Base-by-base conservation (phyloP, 2,888 invertebrate species). In the Ennomos erosarius region DNA sequence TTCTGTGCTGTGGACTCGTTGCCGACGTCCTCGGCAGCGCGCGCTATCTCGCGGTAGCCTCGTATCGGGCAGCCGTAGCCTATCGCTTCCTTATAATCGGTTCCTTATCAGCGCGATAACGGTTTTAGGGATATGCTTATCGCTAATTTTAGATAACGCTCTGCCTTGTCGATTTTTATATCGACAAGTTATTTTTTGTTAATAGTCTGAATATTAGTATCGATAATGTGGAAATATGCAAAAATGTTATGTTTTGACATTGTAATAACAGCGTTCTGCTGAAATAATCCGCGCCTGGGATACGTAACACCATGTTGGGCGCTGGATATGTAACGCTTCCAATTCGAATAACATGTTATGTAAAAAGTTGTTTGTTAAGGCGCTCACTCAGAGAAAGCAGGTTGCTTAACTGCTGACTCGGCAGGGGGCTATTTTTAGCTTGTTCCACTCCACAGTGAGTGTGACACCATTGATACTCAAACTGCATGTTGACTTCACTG, bases 321-420 rank as follows among this genome's bases (percentile, higher is more conserved):
- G 65, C 65, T 62, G 65, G 66, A 68, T 26, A 26, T 68, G 71
- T 70, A 69, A 71, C 70, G 70, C 70, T 70, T 71, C 69, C 74
- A 74, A 70, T 65, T 44, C 16, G 37, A 37, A 35, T 61, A 45
- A 47, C 26, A 37, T 16, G 42, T 62, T 59, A 55, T 52, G 53
- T 53, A 55, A 57, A 44, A 4, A n/a, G n/a, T n/a, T 26, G 26
- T 26, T 26, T 6, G 26, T 26, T 26, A 26, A 26, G 42, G 36
- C 36, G 50, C 47, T 34, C 10, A 10, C n/a, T 33, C 16, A 36
- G 47, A 42, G 50, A 50, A 35, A 51, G 42, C 36, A 9, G 39
- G 16, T 8, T 16, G 16, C 10, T 10, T 8, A 6, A 26, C 26
- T 6, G 26, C 26, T 16, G 16, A 26, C 26, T 26, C 26, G 26